Conservation (phyloP, 1,140 invertebrate species). For the Harpegnathos saltator region DNA sequence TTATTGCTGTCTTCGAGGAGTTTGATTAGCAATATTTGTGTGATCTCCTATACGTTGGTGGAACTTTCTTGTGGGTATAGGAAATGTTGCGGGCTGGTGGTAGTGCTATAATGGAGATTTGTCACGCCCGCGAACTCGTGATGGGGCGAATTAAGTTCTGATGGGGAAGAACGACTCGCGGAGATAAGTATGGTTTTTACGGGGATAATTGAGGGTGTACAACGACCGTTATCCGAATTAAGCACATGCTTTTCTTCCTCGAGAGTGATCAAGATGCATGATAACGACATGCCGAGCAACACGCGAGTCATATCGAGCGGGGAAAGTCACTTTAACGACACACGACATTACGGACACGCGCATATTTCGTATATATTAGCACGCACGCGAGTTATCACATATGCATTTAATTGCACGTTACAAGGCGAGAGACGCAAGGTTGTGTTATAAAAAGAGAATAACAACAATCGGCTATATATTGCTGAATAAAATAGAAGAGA, state of each 20-base stretch:
- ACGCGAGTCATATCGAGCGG: constrained; percentile 41
- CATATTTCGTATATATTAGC: constrained; percentile 46
- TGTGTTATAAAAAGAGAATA: background rate
- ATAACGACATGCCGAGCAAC: constrained; percentile 38
- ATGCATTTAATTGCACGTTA: constrained; percentile 28
- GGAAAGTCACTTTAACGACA: constrained; percentile 35
- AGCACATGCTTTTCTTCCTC: constrained; percentile 50
- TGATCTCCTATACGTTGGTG: background rate
- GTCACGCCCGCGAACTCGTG: background rate
- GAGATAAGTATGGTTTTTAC: constrained; percentile 32
- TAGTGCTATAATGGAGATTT: constrained; percentile 21
- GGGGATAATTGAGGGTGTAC: constrained; percentile 30
- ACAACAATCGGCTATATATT: no score
- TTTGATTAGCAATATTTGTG: background rate
- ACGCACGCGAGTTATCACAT: constrained; percentile 8
- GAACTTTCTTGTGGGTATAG: background rate
- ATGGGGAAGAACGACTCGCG: constrained; percentile 12
- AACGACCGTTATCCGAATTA: constrained; percentile 47
- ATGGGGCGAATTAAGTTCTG: constrained; percentile 15
- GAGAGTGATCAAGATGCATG: constrained; percentile 35
- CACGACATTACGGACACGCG: constrained; percentile 41
- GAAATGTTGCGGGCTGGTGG: background rate
- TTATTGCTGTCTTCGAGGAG: background rate
- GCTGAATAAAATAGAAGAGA: no score
- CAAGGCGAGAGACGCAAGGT: background rate